Evolutionary conservation across 2,888 invertebrate genomes (phyloP), one percentile per base, ranked within the genome.

Genomic region (Drosophila rubida): DNA sequence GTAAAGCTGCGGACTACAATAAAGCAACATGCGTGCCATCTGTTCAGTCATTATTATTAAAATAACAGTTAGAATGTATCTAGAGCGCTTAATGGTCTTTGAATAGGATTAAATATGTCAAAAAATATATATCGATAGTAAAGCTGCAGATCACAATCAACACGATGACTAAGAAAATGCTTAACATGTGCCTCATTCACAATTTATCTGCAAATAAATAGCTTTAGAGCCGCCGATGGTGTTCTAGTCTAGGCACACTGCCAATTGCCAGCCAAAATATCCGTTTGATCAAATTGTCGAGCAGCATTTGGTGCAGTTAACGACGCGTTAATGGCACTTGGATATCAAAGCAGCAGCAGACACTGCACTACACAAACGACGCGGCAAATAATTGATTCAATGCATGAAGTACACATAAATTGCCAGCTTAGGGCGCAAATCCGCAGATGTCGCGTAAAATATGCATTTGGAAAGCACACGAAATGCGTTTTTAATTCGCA

Each of bases 271-370:
- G 25, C 32, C n/a, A n/a, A 39, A 23, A n/a, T 32, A 59, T 37
- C 69, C 44, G 35, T 70, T 71, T 61, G 75, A 69, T 61, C 61
- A 48, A 44, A 25, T 16, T 3, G 59, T 45, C n/a, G n/a, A n/a
- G n/a, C n/a, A n/a, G n/a, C n/a, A n/a, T n/a, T n/a, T n/a, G n/a
- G n/a, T n/a, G n/a, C n/a, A 58, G 59, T 69, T 66, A 78, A 80
- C 63, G 84, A 69, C 61, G 64, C 84, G 70, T 69, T 81, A 81
- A 78, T 78, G 37, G 58, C 25, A 27, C 54, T 49, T 8, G 27
- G 2, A 60, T 48, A 49, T 63, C 50, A 51, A 57, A 50, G n/a
- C n/a, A n/a, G n/a, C n/a, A 19, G 45, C 14, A 14, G 7, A 14
- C 35, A 35, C 35, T n/a, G n/a, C 35, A n/a, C 2, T 35, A 35